Conservation (phyloP, 2,113 vertebrate genomes). For the Picathartes gymnocephalus region DNA sequence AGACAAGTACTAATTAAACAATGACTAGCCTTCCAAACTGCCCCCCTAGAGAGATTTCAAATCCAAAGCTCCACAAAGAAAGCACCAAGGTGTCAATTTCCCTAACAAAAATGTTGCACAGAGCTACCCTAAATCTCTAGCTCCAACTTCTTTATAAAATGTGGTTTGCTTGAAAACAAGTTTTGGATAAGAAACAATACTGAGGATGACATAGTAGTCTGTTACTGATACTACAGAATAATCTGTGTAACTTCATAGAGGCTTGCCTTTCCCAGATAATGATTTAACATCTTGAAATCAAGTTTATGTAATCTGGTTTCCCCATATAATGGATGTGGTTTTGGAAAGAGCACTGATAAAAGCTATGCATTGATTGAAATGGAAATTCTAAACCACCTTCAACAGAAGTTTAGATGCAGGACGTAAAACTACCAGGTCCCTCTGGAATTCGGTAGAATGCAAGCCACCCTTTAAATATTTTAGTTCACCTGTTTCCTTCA, state of each 20-base stretch:
- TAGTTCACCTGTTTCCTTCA: background rate
- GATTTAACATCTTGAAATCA: conserved; percentile 38
- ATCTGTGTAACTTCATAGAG: background rate
- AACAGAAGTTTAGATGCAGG: background rate
- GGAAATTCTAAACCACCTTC: conserved; percentile 36
- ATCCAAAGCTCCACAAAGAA: background rate
- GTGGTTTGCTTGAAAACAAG: background rate
- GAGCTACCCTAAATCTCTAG: background rate
- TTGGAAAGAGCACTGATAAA: conserved; percentile 4
- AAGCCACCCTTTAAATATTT: background rate
- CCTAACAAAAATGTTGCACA: background rate
- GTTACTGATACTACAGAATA: background rate
- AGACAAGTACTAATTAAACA: conserved; percentile 43
- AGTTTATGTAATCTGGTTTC: conserved; percentile 18
- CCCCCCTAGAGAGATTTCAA: conserved; percentile 11
- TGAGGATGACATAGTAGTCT: background rate
- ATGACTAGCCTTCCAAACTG: conserved; percentile 2
- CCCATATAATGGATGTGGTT: background rate
- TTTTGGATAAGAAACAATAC: background rate
- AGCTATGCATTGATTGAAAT: conserved; percentile 19
- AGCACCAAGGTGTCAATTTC: background rate
- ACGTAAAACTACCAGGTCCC: background rate
- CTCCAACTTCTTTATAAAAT: background rate
- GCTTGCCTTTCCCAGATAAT: background rate
- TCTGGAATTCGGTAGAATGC: background rate